Conservation (phyloP, 2,888 invertebrate genomes). For the Sympetrum striolatum region DNA sequence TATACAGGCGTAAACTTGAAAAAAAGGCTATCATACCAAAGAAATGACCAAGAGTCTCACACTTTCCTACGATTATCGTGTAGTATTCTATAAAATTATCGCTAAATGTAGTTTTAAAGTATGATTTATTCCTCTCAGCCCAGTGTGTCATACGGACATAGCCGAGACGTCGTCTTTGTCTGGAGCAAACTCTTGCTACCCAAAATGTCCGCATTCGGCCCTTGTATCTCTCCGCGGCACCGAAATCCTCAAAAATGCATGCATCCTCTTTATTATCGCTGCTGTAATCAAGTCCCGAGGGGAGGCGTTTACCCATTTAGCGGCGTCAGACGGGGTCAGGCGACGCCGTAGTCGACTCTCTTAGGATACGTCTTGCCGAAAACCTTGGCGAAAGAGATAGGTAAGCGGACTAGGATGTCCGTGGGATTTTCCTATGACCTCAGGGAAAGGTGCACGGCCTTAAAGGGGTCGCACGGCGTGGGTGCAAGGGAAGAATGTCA, state of each 20-base stretch:
- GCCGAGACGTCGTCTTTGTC: too few species aligned
- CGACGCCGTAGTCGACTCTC: neutral
- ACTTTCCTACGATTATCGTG: too few species aligned
- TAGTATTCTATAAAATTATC: too few species aligned
- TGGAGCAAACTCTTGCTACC: neutral
- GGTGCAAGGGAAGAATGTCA: neutral
- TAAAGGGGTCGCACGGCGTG: neutral
- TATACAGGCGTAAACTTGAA: too few species aligned
- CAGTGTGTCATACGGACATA: too few species aligned
- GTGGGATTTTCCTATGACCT: neutral
- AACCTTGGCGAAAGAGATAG: neutral
- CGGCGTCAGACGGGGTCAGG: neutral
- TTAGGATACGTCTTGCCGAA: neutral
- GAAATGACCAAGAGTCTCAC: too few species aligned
- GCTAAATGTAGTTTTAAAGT: too few species aligned
- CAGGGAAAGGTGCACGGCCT: neutral
- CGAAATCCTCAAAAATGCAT: neutral
- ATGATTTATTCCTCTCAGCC: too few species aligned
- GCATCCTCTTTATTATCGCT: neutral
- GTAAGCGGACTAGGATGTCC: neutral
- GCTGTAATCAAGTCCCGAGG: neutral
- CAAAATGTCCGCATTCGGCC: neutral
- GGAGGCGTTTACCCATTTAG: neutral
- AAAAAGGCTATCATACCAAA: too few species aligned
- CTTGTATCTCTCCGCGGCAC: neutral